A percentile compares a stretch with the other conserved stretches of the same genome.
These are phyloP conservation scores for Chelon auratus DNA, from an alignment of 2,797 vertebrate genomes.

Conservation along the genomic window DNA sequence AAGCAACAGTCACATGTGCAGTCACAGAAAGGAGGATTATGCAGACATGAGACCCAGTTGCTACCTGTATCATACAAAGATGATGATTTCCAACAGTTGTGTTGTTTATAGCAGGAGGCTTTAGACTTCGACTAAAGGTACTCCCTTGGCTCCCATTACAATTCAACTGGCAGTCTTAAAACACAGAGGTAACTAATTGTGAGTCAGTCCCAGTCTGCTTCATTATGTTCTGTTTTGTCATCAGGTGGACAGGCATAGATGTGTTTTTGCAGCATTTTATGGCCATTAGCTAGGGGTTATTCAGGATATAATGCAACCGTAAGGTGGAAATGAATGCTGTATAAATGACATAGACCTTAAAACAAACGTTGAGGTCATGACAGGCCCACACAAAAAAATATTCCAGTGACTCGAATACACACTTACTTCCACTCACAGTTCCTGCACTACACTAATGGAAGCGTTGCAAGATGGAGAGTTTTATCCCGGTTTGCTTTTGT, in stretches of 20 bases:
- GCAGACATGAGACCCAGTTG: no score
- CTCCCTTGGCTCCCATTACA: neutral
- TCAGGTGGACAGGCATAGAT: slow-evolving; percentile 7
- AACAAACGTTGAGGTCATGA: slow-evolving; percentile 46
- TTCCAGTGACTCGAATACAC: slow-evolving; percentile 55
- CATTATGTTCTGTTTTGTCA: neutral
- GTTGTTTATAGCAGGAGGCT: neutral
- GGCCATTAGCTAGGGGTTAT: slow-evolving; percentile 29
- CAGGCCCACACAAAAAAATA: slow-evolving; percentile 32
- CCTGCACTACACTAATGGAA: slow-evolving; percentile 58
- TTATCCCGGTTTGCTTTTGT: slow-evolving; percentile 70
- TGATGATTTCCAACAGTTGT: neutral
- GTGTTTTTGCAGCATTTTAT: slow-evolving; percentile 32
- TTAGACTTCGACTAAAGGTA: neutral
- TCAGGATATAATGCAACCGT: slow-evolving; percentile 21
- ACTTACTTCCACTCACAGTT: slow-evolving; percentile 60
- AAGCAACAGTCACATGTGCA: no score
- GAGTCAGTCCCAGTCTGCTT: neutral
- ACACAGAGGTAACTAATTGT: neutral
- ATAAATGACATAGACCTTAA: slow-evolving; percentile 48
- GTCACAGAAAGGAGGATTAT: no score
- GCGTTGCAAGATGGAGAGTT: slow-evolving; percentile 42
- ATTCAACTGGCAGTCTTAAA: neutral
- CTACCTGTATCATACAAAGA: no score
- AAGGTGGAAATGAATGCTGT: slow-evolving; percentile 33